Base-by-base conservation (phyloP, 2,797 vertebrate genomes). In the Selene dorsalis region DNA sequence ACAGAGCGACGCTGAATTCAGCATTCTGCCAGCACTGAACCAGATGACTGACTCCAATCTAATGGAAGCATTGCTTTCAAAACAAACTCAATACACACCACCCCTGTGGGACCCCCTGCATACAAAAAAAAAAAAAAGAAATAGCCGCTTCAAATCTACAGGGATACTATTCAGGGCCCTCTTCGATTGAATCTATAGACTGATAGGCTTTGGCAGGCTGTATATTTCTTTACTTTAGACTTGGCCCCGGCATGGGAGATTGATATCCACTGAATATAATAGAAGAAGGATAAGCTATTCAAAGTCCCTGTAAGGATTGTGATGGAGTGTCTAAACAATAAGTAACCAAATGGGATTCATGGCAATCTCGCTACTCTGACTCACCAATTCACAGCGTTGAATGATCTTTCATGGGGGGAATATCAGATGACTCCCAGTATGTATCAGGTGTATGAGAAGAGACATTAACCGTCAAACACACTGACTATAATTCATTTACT, bases 31-130 rank as follows among this genome's bases (percentile, higher is more conserved):
- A 87, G 75, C 79, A 68, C 67, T 77, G 87, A 91, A 87, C 58
- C 85, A 89, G 75, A 88, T 87, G 88, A 87, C 86, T 88, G 88
- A 88, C 80, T 93, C 73, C 83, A 63, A 89, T 86, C 83, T 81
- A 91, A 93, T 94, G 81, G 82, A 91, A 88, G 84, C 80, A 69
- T 83, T 79, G 71, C 87, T 88, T 93, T 90, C 77, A 91, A 87
- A 93, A 91, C 84, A 87, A 89, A 93, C 86, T 91, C 89, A 87
- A 89, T 92, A 90, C 69, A 77, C 73, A 75, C 71, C 70, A 55
- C 22, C 74, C 87, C 80, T 80, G 58, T 58, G 84, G 75, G 86
- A 90, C 74, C 71, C 69, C 69, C 56, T 63, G 69, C 52, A 73
- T 67, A 84, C 63, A 82, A 87, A 87, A 85, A 84, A 78, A 75